Evolutionary conservation across 2,797 vertebrate species (phyloP).

Genomic region (Eulemur albifrons): DNA sequence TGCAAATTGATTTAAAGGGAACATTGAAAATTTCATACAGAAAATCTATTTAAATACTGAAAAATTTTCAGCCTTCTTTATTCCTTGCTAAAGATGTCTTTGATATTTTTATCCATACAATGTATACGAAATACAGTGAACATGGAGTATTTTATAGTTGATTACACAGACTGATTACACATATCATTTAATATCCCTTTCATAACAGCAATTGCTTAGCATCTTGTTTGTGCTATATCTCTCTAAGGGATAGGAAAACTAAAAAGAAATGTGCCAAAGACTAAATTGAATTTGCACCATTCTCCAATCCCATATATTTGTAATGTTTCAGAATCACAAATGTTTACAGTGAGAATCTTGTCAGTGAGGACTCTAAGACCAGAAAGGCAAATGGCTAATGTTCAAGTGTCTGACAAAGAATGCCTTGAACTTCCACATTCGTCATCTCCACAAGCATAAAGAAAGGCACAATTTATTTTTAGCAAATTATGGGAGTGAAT

Average conservation of each 20-base stretch:
- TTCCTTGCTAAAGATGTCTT: not conserved
- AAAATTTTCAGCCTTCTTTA: constrained; percentile 40
- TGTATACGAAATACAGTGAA: not conserved
- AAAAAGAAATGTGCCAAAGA: not conserved
- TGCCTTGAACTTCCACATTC: not conserved
- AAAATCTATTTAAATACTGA: constrained; percentile 28
- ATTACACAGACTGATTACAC: not conserved
- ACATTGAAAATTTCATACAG: not conserved
- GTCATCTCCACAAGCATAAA: constrained; percentile 31
- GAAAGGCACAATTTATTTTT: constrained; percentile 51
- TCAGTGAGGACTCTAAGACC: constrained; percentile 37
- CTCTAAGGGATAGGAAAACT: not conserved
- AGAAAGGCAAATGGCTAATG: constrained; percentile 46
- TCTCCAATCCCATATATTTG: not conserved
- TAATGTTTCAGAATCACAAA: constrained; percentile 49
- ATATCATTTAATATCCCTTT: constrained; percentile 1
- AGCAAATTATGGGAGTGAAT: constrained; percentile 66
- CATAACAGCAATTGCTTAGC: not conserved
- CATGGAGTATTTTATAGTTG: not conserved
- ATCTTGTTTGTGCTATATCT: constrained; percentile 18
- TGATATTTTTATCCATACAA: not conserved
- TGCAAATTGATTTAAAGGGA: not conserved
- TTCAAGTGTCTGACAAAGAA: constrained; percentile 69
- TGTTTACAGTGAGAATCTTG: not conserved
- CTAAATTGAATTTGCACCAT: not conserved